Conservation (phyloP, 2,888 invertebrate genomes). For the Dusona sp. region DNA sequence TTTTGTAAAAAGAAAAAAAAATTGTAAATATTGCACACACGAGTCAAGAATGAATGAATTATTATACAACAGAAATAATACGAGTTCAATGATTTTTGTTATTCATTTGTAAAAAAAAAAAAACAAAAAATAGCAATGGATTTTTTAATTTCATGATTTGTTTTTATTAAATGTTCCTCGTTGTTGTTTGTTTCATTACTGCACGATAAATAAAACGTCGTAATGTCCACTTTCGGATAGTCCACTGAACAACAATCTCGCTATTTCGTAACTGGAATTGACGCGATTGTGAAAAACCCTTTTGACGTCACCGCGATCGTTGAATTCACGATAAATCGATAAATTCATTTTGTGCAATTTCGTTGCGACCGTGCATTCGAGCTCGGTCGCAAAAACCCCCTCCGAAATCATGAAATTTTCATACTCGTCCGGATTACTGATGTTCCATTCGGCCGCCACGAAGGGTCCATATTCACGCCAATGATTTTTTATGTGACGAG, state of each 20-base stretch:
- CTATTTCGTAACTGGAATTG: conserved; percentile 72
- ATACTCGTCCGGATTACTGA: conserved; percentile 75
- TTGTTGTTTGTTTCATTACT: conserved; percentile 11
- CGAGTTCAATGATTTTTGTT: not conserved
- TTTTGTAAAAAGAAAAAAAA: not conserved
- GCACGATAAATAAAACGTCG: conserved; percentile 76
- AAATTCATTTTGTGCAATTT: conserved; percentile 79
- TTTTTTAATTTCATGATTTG: not conserved
- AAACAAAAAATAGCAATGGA: not conserved
- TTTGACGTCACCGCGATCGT: conserved; percentile 72
- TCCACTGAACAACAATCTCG: conserved; percentile 79
- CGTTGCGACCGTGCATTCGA: conserved; percentile 80
- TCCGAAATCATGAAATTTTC: conserved; percentile 78
- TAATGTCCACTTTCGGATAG: conserved; percentile 80
- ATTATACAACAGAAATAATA: not conserved
- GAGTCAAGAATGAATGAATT: not conserved
- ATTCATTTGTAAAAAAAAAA: not conserved
- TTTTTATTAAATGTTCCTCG: not conserved
- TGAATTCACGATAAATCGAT: conserved; percentile 78
- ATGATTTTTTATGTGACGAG: conserved; percentile 76
- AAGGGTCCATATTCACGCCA: conserved; percentile 80
- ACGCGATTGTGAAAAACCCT: conserved; percentile 77
- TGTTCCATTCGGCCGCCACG: conserved; percentile 81
- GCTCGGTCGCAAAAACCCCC: conserved; percentile 80
- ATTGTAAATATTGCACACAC: not conserved